Percentiles rank a stretch among this genome's conserved stretches.
Evolutionary conservation across 2,797 vertebrate genomes (phyloP).

Genomic region (Dicrostonyx torquatus): DNA sequence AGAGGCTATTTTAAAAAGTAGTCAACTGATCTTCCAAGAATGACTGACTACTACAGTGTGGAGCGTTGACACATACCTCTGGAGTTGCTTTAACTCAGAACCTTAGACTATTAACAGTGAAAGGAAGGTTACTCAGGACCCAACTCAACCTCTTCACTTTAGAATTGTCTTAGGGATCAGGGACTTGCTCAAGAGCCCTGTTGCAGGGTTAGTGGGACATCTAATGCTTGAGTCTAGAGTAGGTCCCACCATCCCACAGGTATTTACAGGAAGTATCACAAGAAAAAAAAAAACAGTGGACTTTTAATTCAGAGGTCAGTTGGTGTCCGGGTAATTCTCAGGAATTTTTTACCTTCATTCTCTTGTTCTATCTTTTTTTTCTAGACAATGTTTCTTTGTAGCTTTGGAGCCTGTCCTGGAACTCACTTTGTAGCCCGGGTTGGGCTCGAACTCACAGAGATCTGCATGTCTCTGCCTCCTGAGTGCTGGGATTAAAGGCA

Average conservation of each 20-base stretch:
- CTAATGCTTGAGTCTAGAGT: background rate
- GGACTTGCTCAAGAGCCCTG: background rate
- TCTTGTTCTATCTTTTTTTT: background rate
- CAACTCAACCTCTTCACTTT: background rate
- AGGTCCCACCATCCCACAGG: background rate
- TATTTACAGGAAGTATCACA: background rate
- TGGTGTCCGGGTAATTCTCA: background rate
- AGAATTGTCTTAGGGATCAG: background rate
- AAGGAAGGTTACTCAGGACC: background rate
- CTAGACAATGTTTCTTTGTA: no score
- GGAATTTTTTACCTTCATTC: background rate
- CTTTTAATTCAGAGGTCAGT: background rate
- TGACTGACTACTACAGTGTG: background rate
- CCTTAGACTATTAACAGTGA: background rate
- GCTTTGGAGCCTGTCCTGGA: no score
- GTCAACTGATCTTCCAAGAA: background rate
- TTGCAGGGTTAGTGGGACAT: background rate
- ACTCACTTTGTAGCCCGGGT: no score
- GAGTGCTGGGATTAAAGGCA: no score
- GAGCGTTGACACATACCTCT: background rate
- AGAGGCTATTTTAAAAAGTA: background rate
- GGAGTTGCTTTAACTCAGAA: slow-evolving; percentile 1
- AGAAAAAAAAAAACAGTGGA: background rate
- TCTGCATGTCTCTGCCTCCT: no score
- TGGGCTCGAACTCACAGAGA: no score